phyloP scores from a whole-genome alignment of 2,888 invertebrate species.

The Protodeltote pygarga region DNA sequence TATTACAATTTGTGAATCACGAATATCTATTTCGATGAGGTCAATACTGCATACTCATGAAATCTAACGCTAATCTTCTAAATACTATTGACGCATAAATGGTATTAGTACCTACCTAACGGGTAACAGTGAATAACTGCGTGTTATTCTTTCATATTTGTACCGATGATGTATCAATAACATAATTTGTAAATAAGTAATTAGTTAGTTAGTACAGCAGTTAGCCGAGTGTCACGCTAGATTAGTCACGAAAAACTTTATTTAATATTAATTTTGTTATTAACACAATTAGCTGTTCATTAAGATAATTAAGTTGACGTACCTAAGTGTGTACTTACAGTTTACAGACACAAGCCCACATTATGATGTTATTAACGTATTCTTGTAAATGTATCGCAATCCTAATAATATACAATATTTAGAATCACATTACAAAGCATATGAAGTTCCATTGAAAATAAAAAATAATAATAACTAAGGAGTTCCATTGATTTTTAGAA shows the following conservation, averaged over 20 bases:
- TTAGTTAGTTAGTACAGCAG: constrained; percentile 7
- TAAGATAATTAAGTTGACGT: constrained; percentile 18
- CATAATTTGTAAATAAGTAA: constrained; percentile 48
- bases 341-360: too few species aligned
- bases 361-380: too few species aligned
- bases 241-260: constrained; percentile 61
- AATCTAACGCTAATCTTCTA: constrained; percentile 20
- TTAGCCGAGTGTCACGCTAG: constrained; percentile 51
- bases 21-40: constrained; percentile 10
- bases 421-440: too few species aligned
- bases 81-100: constrained; percentile 16
- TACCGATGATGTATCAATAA: constrained; percentile 59
- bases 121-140: too few species aligned
- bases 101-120: constrained; percentile 19
- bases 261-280: constrained; percentile 48
- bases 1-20: constrained; percentile 17
- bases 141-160: constrained; percentile 49
- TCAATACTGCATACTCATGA: constrained; percentile 11
- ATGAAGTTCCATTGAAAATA: too few species aligned
- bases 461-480: too few species aligned
- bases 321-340: constrained; percentile 6
- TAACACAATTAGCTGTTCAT: constrained; percentile 54
- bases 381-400: too few species aligned
- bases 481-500: too few species aligned
- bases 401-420: too few species aligned